Percentiles rank a stretch among this genome's conserved stretches.
phyloP scores from a whole-genome alignment of 2,113 vertebrate genomes.

The Corvus hawaiiensis region DNA sequence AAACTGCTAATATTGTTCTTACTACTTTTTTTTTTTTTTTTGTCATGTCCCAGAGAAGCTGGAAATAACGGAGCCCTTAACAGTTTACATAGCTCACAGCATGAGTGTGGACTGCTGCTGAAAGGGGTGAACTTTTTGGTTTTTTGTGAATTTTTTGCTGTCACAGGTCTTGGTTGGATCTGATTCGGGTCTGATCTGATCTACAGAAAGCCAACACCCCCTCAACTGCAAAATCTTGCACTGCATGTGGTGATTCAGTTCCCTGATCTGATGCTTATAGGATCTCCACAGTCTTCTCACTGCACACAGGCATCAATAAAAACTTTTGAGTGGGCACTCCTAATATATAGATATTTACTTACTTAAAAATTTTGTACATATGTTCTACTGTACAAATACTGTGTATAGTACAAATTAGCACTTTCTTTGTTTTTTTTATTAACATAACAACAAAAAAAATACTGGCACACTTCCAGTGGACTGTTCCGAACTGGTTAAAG shows the following conservation, averaged over 20 bases:
- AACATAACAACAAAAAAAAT: neutral
- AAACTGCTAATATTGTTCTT: neutral
- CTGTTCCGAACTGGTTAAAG: neutral
- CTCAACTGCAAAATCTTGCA: neutral
- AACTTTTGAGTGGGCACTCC: accelerated
- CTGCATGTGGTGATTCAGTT: neutral
- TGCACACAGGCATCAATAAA: neutral
- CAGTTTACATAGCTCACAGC: neutral
- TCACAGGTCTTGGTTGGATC: neutral
- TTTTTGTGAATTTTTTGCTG: neutral
- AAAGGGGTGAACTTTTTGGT: neutral
- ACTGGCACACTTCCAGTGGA: accelerated
- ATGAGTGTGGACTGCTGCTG: neutral
- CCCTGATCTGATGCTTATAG: accelerated
- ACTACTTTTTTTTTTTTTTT: neutral
- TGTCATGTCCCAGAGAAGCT: neutral
- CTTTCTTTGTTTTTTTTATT: neutral
- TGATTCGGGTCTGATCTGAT: neutral
- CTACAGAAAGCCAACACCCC: neutral
- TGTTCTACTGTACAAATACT: neutral
- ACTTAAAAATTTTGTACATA: neutral
- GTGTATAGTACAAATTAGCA: neutral
- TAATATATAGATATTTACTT: accelerated
- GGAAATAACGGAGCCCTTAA: neutral
- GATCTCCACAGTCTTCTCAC: neutral